Percentiles rank a stretch among this genome's conserved stretches.
phyloP scores from a whole-genome alignment of 2,888 invertebrate genomes.

The Pachydiplax longipennis region DNA sequence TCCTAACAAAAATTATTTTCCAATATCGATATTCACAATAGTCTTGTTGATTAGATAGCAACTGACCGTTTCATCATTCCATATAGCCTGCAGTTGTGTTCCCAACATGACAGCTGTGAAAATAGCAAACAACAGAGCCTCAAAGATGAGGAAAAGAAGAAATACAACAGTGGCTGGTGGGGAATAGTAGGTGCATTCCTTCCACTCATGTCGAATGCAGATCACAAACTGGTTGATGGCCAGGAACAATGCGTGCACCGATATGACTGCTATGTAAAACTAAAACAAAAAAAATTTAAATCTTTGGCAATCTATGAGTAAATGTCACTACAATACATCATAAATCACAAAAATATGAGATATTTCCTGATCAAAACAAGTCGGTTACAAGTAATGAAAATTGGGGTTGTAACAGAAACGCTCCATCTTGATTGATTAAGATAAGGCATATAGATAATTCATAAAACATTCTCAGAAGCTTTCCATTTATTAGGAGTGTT shows the following conservation, averaged over 20 bases:
- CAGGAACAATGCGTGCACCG: constrained; percentile 90
- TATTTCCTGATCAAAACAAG: neutral
- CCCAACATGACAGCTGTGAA: constrained; percentile 98
- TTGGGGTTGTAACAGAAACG: too few relatives aligned
- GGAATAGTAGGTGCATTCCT: constrained; percentile 90
- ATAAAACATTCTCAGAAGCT: too few relatives aligned
- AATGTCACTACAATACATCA: neutral
- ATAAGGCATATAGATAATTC: too few relatives aligned
- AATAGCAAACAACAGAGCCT: constrained; percentile 94
- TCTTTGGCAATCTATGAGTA: neutral
- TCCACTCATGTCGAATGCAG: constrained; percentile 94
- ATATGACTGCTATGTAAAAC: constrained; percentile 98
- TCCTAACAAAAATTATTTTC: too few relatives aligned
- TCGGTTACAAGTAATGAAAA: neutral
- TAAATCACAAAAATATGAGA: neutral
- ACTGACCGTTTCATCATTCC: constrained; percentile 95
- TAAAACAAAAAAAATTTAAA: constrained; percentile 61
- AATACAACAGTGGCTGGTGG: constrained; percentile 96
- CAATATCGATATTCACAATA: too few relatives aligned
- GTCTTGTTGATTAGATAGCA: too few relatives aligned
- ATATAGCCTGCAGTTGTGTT: constrained; percentile 95
- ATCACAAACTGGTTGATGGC: constrained; percentile 92
- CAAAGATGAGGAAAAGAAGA: constrained; percentile 88
- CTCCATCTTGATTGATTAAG: too few relatives aligned
- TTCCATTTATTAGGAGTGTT: too few relatives aligned